Evolutionary conservation across 1,140 invertebrate species (phyloP).

Genomic region (Nasonia giraulti): DNA sequence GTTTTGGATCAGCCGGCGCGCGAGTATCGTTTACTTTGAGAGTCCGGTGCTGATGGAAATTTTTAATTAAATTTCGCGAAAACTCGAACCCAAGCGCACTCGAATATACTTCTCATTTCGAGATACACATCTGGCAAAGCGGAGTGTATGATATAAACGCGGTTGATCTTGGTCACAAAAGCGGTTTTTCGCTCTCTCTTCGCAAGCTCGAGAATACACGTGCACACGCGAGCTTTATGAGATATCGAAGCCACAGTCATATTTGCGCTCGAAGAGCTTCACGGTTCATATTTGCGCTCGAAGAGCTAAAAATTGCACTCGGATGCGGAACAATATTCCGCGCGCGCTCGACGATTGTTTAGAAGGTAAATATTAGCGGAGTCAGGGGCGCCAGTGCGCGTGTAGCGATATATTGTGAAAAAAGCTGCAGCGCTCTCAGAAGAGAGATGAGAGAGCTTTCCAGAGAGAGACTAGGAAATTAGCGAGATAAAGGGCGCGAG

Average conservation of each 20-base stretch:
- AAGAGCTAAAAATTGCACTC: not conserved
- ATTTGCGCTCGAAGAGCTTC: not conserved
- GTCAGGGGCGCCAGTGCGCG: not conserved
- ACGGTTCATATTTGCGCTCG: not conserved
- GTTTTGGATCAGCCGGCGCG: not conserved
- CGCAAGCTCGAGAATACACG: not conserved
- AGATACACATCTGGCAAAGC: too few relatives aligned
- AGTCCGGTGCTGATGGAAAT: not conserved
- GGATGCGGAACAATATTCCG: slow-evolving; percentile 7
- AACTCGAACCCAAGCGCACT: not conserved
- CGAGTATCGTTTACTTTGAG: not conserved
- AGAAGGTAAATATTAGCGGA: not conserved
- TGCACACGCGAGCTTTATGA: not conserved
- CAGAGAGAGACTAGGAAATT: slow-evolving; percentile 4
- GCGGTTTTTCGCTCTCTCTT: not conserved
- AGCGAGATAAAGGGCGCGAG: slow-evolving; percentile 18
- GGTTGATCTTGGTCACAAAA: too few relatives aligned
- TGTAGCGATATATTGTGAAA: not conserved
- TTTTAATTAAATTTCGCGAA: not conserved
- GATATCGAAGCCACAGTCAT: not conserved
- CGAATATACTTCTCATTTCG: too few relatives aligned
- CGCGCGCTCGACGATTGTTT: not conserved
- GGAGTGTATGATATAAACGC: too few relatives aligned
- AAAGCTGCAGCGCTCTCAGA: not conserved
- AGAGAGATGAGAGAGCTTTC: not conserved